Conservation (phyloP, 2,113 vertebrate species). For the Tapirus terrestris region DNA sequence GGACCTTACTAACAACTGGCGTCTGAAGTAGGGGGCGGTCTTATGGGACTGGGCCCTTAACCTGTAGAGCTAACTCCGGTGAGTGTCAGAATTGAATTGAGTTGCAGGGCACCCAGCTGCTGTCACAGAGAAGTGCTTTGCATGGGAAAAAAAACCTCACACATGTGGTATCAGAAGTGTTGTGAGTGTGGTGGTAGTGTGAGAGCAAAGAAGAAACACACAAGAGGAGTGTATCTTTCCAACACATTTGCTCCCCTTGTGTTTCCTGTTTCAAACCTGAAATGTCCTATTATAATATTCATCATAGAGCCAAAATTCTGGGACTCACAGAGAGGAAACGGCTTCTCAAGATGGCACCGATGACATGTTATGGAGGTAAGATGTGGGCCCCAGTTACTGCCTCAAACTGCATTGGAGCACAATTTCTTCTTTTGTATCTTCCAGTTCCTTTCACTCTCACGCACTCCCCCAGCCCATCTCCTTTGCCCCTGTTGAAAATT, state of each 20-base stretch:
- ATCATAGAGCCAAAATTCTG: neutral
- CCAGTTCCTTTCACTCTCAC: neutral
- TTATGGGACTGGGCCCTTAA: neutral
- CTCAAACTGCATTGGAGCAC: neutral
- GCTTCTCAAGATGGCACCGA: neutral
- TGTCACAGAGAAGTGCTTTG: neutral
- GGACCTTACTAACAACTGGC: neutral
- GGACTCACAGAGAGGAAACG: neutral
- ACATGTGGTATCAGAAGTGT: neutral
- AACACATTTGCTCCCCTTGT: neutral
- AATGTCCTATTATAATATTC: neutral
- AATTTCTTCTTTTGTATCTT: neutral
- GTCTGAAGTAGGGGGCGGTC: neutral
- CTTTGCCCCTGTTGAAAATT: neutral
- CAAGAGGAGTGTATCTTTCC: neutral
- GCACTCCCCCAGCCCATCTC: rapidly evolving
- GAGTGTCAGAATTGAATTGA: neutral
- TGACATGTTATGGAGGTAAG: neutral
- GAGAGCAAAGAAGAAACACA: neutral
- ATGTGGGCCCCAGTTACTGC: neutral
- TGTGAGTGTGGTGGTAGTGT: neutral
- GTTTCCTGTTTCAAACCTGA: neutral
- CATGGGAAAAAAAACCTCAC: neutral
- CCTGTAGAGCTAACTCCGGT: neutral
- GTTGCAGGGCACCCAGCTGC: neutral